phyloP scores from a whole-genome alignment of 1,140 invertebrate species.

The Lordiphosa mommai region DNA sequence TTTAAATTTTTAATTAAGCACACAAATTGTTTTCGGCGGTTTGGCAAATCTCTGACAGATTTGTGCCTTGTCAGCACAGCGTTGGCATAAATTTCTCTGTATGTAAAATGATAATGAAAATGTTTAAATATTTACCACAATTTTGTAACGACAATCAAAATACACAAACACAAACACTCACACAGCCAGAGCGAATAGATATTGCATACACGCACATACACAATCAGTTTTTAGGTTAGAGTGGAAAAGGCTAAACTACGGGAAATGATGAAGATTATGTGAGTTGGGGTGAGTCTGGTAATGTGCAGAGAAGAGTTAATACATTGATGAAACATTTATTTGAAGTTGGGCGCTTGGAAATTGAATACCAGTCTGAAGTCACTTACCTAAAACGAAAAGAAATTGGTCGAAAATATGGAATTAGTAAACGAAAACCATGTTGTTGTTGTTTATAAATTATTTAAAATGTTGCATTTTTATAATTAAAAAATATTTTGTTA shows the following conservation, averaged over 20 bases:
- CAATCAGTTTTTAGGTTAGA: slow-evolving; percentile 15
- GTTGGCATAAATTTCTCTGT: slow-evolving; percentile 23
- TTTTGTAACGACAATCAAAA: slow-evolving; percentile 56
- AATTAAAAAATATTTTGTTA: too few relatives aligned
- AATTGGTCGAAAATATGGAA: neutral
- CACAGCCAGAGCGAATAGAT: slow-evolving; percentile 8
- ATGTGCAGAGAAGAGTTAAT: slow-evolving; percentile 43
- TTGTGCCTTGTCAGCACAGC: slow-evolving; percentile 28
- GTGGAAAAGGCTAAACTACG: slow-evolving; percentile 44
- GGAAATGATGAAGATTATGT: slow-evolving; percentile 32
- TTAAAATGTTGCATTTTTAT: neutral
- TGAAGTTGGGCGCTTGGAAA: slow-evolving; percentile 20
- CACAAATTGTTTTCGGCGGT: slow-evolving; percentile 73
- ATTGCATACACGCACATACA: slow-evolving; percentile 2
- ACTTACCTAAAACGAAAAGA: slow-evolving; percentile 63
- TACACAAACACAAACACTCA: slow-evolving; percentile 13
- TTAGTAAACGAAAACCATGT: neutral
- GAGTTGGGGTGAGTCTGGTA: slow-evolving; percentile 6
- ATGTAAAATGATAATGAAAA: slow-evolving; percentile 70
- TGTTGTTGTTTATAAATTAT: neutral
- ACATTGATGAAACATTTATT: slow-evolving; percentile 57
- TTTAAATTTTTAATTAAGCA: slow-evolving; percentile 77
- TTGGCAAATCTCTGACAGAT: slow-evolving; percentile 72
- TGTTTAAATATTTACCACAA: slow-evolving; percentile 73
- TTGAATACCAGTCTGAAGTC: neutral